Percentiles rank a stretch among this genome's conserved stretches.
Conservation (phyloP, 2,797 vertebrate species). For the Otolemur crassicaudatus region DNA sequence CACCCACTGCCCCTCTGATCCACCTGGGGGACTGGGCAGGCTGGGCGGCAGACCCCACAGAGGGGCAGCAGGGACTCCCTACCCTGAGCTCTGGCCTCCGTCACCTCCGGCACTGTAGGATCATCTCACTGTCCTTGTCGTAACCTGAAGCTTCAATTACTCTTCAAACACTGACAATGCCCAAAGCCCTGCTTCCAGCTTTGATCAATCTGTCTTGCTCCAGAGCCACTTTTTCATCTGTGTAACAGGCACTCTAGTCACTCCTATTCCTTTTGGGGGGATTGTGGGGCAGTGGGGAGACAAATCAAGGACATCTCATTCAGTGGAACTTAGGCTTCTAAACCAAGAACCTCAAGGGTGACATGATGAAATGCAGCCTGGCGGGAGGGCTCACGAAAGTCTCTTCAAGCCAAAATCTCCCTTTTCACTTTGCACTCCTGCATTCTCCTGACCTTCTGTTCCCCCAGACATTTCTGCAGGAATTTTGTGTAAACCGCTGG, state of each 20-base stretch:
- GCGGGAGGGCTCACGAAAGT: too few species aligned
- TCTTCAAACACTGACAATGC: background rate
- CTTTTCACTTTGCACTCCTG: background rate
- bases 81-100: background rate
- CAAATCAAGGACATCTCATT: background rate
- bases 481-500: background rate
- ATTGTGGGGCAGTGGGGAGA: background rate
- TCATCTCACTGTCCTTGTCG: background rate
- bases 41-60: fast-evolving
- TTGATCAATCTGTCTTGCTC: background rate
- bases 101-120: fast-evolving
- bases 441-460: background rate
- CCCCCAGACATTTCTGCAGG: background rate
- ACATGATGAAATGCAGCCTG: background rate
- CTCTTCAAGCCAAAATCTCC: background rate
- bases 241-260: fast-evolving
- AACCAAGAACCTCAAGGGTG: background rate
- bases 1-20: fast-evolving
- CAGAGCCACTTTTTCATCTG: fast-evolving
- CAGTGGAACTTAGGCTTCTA: background rate
- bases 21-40: background rate
- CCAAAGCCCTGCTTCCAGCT: background rate
- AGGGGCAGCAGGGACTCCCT: background rate
- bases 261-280: background rate
- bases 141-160: background rate